Conservation (phyloP, 2,888 invertebrate genomes). For the Hymenopus coronatus region DNA sequence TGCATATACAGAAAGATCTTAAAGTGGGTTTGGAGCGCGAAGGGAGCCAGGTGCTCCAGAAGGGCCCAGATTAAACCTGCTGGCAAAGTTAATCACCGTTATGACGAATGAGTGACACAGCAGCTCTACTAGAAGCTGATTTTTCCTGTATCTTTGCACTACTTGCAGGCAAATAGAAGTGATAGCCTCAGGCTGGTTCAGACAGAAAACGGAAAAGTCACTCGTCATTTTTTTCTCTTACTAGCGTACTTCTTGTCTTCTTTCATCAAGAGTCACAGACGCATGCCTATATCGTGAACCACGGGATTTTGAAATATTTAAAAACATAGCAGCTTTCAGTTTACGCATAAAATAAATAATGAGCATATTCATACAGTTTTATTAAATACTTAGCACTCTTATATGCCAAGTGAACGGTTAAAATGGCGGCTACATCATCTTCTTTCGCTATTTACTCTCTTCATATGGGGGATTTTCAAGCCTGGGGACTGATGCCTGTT, state of each 20-base stretch:
- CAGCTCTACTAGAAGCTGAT: neutral
- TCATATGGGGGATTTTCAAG: too few relatives aligned
- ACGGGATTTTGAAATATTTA: too few relatives aligned
- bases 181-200: neutral
- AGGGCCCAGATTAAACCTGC: neutral
- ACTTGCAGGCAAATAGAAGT: neutral
- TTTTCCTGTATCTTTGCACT: neutral
- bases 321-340: too few relatives aligned
- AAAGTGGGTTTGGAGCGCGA: neutral
- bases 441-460: too few relatives aligned
- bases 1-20: neutral
- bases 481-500: too few relatives aligned
- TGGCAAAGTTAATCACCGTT: neutral
- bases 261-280: neutral
- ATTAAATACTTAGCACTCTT: too few relatives aligned
- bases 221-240: neutral
- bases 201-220: neutral
- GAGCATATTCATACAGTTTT: too few relatives aligned
- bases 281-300: too few relatives aligned
- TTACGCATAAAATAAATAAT: too few relatives aligned
- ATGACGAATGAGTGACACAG: neutral
- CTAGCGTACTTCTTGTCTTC: neutral
- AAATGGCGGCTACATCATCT: too few relatives aligned
- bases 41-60: neutral
- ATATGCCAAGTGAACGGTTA: too few relatives aligned